These are phyloP conservation scores for Equus quagga DNA, from an alignment of 2,113 vertebrate species.

Conservation along the genomic window DNA sequence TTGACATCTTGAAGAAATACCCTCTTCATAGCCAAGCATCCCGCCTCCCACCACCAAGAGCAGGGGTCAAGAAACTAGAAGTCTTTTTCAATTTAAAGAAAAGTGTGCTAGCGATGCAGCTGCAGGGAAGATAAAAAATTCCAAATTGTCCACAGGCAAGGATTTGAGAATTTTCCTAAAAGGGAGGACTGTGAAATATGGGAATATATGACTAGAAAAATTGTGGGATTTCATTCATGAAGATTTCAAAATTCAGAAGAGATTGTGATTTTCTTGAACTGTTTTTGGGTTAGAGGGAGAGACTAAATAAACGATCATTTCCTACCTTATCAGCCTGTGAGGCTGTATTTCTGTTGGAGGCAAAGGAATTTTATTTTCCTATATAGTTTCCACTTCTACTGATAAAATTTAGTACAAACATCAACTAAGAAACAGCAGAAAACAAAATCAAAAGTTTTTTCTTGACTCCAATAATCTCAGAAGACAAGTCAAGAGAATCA, in stretches of 20 bases:
- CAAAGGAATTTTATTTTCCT: slow-evolving; percentile 26
- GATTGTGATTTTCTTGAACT: slow-evolving; percentile 29
- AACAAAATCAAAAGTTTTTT: neutral
- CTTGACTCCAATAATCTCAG: slow-evolving; percentile 2
- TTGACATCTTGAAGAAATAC: slow-evolving; percentile 54
- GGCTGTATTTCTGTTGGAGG: slow-evolving; percentile 42
- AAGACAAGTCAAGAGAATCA: slow-evolving; percentile 37
- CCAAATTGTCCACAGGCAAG: neutral
- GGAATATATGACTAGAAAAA: neutral
- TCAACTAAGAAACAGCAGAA: neutral
- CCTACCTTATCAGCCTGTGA: neutral
- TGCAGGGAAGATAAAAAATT: neutral
- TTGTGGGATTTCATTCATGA: slow-evolving; percentile 3
- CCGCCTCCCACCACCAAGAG: neutral
- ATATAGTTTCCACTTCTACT: neutral
- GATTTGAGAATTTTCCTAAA: slow-evolving; percentile 32
- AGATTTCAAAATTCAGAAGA: slow-evolving; percentile 9
- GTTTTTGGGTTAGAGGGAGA: neutral
- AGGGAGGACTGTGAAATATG: neutral
- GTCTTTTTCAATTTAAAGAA: slow-evolving; percentile 8
- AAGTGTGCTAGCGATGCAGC: neutral
- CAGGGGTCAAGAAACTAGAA: neutral
- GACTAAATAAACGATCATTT: neutral
- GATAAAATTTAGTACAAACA: neutral
- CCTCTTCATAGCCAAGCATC: neutral